Percentiles rank a stretch among this genome's conserved stretches.
phyloP scores from a whole-genome alignment of 2,888 invertebrate genomes.

The Neoitamus cyanurus region DNA sequence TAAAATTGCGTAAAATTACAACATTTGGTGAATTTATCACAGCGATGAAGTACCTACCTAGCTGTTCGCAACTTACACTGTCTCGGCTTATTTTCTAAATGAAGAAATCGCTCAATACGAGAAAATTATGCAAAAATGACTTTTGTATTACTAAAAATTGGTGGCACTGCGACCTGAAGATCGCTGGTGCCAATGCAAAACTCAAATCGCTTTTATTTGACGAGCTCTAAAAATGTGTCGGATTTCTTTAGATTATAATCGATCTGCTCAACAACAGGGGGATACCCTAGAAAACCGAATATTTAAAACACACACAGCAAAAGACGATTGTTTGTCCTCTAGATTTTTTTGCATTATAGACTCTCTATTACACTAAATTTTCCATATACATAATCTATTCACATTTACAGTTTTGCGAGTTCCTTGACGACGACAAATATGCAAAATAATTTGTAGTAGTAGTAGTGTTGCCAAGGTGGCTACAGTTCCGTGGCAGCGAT shows the following conservation, averaged over 20 bases:
- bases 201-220: too few relatives aligned
- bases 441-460: conserved; percentile 7
- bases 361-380: conserved; percentile 30
- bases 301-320: conserved; percentile 24
- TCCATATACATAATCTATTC: conserved; percentile 20
- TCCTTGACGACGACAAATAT: conserved; percentile 28
- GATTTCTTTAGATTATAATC: neutral
- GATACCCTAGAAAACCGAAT: conserved; percentile 16
- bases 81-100: too few relatives aligned
- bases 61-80: too few relatives aligned
- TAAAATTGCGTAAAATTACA: neutral
- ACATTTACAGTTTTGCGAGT: conserved; percentile 42
- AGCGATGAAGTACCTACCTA: neutral
- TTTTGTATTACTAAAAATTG: too few relatives aligned
- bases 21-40: neutral
- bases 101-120: too few relatives aligned
- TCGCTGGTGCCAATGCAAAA: too few relatives aligned
- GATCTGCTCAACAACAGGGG: neutral
- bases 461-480: conserved; percentile 15
- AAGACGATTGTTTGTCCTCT: conserved; percentile 4
- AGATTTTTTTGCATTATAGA: neutral
- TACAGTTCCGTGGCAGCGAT: conserved; percentile 35
- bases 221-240: neutral
- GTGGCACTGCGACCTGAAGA: too few relatives aligned
- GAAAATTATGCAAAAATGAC: too few relatives aligned